Percentiles rank a stretch among this genome's conserved stretches.
phyloP scores from a whole-genome alignment of 92 coral and sea anemone species.

The Parazoanthus atlanticus region DNA sequence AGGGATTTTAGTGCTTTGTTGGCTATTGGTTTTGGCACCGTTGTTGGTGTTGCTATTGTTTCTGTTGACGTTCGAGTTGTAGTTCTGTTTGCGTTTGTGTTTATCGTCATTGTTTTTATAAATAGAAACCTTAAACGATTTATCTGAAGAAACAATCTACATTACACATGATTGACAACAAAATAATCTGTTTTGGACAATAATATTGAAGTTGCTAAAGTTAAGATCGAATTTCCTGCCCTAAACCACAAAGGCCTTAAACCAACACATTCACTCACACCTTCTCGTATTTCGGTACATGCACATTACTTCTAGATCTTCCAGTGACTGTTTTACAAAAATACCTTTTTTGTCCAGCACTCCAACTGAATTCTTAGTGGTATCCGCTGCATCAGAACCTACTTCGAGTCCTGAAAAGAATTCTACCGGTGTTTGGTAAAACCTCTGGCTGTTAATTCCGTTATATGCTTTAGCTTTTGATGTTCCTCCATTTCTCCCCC shows the following conservation, averaged over 20 bases:
- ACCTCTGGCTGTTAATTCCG: slow-evolving; percentile 68
- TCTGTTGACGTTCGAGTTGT: neutral
- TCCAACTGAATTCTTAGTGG: slow-evolving; percentile 68
- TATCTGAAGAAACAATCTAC: no score
- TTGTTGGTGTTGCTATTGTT: neutral
- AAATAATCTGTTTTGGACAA: no score
- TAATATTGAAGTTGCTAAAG: no score
- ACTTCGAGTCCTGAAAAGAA: slow-evolving; percentile 68
- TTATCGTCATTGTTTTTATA: neutral
- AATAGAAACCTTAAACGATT: no score
- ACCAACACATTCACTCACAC: no score
- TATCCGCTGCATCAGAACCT: slow-evolving; percentile 75
- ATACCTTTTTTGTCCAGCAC: slow-evolving; percentile 63
- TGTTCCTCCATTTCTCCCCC: slow-evolving; percentile 75
- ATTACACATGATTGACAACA: no score
- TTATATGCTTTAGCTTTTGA: slow-evolving; percentile 67
- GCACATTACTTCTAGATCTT: no score
- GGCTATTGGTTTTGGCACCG: neutral
- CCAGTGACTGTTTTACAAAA: neutral
- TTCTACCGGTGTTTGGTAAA: slow-evolving; percentile 70
- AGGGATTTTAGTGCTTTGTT: no score
- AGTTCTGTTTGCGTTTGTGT: neutral
- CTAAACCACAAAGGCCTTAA: no score
- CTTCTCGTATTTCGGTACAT: no score
- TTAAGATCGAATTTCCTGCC: no score